These are phyloP conservation scores for Cerceris ruficornis DNA, from an alignment of 2,888 invertebrate species.

Conservation along the genomic window DNA sequence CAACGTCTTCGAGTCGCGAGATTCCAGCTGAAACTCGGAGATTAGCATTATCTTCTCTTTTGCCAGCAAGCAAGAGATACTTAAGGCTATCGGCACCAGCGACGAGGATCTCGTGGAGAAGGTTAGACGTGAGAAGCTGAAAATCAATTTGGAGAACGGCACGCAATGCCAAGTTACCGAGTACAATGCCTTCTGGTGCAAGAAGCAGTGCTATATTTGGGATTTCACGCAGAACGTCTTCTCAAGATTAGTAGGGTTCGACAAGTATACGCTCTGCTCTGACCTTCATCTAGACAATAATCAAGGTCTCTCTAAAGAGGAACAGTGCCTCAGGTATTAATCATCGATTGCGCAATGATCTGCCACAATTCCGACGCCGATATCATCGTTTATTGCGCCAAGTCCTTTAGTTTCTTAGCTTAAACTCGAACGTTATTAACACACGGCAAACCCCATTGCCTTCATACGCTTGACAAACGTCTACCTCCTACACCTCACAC, in stretches of 20 bases:
- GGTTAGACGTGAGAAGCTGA: conserved; percentile 68
- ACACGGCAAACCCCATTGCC: too few relatives aligned
- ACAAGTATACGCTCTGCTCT: conserved; percentile 78
- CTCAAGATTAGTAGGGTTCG: conserved; percentile 82
- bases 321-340: conserved; percentile 86
- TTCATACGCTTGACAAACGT: too few relatives aligned
- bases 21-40: too few relatives aligned
- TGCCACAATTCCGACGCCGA: too few relatives aligned
- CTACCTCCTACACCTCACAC: too few relatives aligned
- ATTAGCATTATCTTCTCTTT: background rate
- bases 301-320: conserved; percentile 85
- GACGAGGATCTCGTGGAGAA: conserved; percentile 66
- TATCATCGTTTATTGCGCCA: too few relatives aligned
- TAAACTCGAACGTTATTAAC: too few relatives aligned
- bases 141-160: conserved; percentile 77
- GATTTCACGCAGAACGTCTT: conserved; percentile 81
- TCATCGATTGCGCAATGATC: background rate
- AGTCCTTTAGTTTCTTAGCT: too few relatives aligned
- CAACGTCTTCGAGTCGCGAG: too few relatives aligned
- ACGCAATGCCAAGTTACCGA: conserved; percentile 73
- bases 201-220: conserved; percentile 84
- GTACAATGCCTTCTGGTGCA: conserved; percentile 82
- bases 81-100: conserved; percentile 39
- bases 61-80: conserved; percentile 54
- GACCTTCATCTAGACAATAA: conserved; percentile 77